Evolutionary conservation across 2,797 vertebrate genomes (phyloP).

Genomic region (Prunella strophiata): DNA sequence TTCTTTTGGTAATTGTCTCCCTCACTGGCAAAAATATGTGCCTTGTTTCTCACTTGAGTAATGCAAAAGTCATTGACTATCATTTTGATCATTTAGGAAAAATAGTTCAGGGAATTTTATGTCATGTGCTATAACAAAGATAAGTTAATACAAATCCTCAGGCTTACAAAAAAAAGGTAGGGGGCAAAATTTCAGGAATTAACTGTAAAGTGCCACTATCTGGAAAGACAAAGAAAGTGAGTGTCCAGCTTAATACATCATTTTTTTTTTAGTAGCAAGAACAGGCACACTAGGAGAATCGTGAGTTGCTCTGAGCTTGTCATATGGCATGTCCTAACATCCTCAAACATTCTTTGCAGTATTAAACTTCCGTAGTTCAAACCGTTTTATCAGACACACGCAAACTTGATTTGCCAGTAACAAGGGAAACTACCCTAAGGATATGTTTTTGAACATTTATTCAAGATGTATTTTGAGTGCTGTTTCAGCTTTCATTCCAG

Average conservation of each 20-base stretch:
- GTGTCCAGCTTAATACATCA: neutral
- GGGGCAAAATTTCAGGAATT: neutral
- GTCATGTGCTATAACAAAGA: neutral
- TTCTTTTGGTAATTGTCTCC: neutral
- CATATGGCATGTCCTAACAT: conserved; percentile 63
- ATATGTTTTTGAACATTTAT: conserved; percentile 74
- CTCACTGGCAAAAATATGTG: neutral
- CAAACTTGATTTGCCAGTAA: conserved; percentile 74
- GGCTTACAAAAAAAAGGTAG: neutral
- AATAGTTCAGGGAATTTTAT: neutral
- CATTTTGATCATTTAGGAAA: neutral
- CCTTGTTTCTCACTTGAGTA: neutral
- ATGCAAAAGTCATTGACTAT: neutral
- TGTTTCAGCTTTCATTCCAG: conserved; percentile 73
- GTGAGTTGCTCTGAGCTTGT: conserved; percentile 35
- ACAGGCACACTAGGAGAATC: neutral
- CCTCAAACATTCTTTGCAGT: conserved; percentile 69
- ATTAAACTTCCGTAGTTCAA: conserved; percentile 72
- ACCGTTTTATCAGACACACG: conserved; percentile 70
- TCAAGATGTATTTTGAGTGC: conserved; percentile 72
- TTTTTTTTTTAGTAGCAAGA: conserved; percentile 3
- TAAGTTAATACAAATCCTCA: neutral
- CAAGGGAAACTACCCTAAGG: conserved; percentile 74
- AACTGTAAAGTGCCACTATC: neutral
- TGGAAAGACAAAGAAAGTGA: neutral